Base-by-base conservation (phyloP, 2,888 invertebrate species). In the Zeuzera pyrina region DNA sequence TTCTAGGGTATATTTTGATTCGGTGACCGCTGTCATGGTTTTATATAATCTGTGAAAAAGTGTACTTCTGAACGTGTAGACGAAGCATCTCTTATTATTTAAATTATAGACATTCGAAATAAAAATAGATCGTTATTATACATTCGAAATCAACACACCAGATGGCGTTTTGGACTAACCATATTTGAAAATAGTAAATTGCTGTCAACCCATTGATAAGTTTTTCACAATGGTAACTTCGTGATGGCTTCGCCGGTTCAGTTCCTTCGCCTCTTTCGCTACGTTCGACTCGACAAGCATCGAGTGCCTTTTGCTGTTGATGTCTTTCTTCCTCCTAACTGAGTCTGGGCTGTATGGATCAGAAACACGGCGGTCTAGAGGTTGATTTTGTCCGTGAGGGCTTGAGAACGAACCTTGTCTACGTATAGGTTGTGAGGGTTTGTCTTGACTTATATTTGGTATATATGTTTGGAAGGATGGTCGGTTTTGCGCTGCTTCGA, bases 401-500 rank as follows among this genome's bases (percentile, higher is more conserved):
- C 52, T 36, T 0, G 72, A 54, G 39, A 73, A 63, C 1, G 73
- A 68, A 2, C 69, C 57, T 34, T 71, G 73, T 23, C 71, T 58
- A 21, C 70, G 66, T 0, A 70, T 35, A 1, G 65, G 62, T 5
- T 62, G 55, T 6, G 63, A 29, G 2, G 64, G 58, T 15, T 14
- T 13, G 10, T 77, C 73, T 25, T 57, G 61, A 3, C 49, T 59
- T 34, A 62, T 34, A 38, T 60, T 76, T 3, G 83, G 78, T 3
- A 84, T 55, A 51, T 84, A 84, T 0, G 84, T 83, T 51, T 84
- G 84, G 67, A 84, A 84, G 14, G 84, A 71, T 7, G 84, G 83
- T 32, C 81, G 55, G 47, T 89, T 90, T 52, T 90, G 90, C 7
- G 90, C 87, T 3, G 88, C 90, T 53, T 90, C 90, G 73, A 90